These are phyloP conservation scores for Formica exsecta DNA, from an alignment of 1,140 invertebrate genomes.

Conservation along the genomic window DNA sequence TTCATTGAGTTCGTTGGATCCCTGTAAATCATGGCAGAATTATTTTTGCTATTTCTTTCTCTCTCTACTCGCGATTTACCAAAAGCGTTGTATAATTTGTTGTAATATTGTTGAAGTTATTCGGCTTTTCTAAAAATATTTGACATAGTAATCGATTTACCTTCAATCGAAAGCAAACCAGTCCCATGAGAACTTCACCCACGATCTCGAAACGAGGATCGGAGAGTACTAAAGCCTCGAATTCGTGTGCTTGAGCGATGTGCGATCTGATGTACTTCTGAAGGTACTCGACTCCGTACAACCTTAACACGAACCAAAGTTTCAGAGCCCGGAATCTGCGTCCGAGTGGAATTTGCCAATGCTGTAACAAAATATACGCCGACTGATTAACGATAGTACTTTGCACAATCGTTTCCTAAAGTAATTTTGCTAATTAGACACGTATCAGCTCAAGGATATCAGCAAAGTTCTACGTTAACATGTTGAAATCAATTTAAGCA, in stretches of 20 bases:
- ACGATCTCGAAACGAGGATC: slow-evolving; percentile 95
- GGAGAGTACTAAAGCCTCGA: slow-evolving; percentile 90
- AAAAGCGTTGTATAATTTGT: background rate
- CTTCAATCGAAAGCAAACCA: slow-evolving; percentile 98
- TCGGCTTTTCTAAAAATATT: background rate
- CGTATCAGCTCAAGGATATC: slow-evolving; percentile 21
- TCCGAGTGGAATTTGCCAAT: slow-evolving; percentile 99
- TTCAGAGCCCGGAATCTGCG: slow-evolving; percentile 97
- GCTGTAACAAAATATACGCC: slow-evolving; percentile 85
- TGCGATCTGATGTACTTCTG: slow-evolving; percentile 95
- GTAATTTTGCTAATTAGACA: background rate
- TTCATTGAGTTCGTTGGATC: slow-evolving; percentile 94
- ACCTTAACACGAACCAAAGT: slow-evolving; percentile 97
- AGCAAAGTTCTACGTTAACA: background rate
- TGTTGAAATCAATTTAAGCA: background rate
- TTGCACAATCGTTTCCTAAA: background rate
- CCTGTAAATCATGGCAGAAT: slow-evolving; percentile 80
- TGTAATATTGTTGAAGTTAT: background rate
- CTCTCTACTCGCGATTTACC: background rate
- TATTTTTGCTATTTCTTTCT: background rate
- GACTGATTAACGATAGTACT: background rate
- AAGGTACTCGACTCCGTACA: slow-evolving; percentile 95
- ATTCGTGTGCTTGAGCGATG: slow-evolving; percentile 92
- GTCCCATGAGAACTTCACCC: slow-evolving; percentile 94
- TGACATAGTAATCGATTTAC: slow-evolving; percentile 81